phyloP scores from a whole-genome alignment of 1,140 invertebrate genomes.

The Rhyzopertha dominica region DNA sequence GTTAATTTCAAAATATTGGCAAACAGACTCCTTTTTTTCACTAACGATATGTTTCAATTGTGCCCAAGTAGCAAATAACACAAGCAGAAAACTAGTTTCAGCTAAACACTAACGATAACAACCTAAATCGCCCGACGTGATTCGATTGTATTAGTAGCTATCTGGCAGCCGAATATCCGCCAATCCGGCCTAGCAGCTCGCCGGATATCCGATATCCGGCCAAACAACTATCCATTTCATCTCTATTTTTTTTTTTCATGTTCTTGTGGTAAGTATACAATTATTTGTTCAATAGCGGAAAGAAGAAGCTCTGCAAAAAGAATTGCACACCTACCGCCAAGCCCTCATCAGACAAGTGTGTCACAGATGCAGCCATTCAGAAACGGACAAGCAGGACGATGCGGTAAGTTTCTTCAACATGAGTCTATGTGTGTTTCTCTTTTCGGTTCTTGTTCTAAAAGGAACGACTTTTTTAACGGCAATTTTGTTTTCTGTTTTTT shows the following conservation, averaged over 20 bases:
- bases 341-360: constrained; percentile 68
- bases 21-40: too few relatives aligned
- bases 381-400: constrained; percentile 54
- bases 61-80: too few relatives aligned
- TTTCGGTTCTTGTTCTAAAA: not conserved
- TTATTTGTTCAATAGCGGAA: constrained; percentile 50
- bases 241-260: constrained; percentile 5
- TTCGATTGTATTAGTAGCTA: too few relatives aligned
- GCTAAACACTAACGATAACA: too few relatives aligned
- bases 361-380: constrained; percentile 52
- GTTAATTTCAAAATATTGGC: too few relatives aligned
- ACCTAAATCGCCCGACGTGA: too few relatives aligned
- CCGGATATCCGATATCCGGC: not conserved
- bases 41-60: too few relatives aligned
- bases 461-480: not conserved
- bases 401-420: constrained; percentile 52
- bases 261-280: not conserved
- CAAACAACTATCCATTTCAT: not conserved
- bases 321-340: constrained; percentile 64
- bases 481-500: constrained; percentile 7
- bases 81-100: too few relatives aligned
- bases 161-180: too few relatives aligned
- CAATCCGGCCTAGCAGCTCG: too few relatives aligned
- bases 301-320: constrained; percentile 62
- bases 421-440: too few relatives aligned